Base-by-base conservation (phyloP, 2,888 invertebrate genomes). In the Agrotis clavis region DNA sequence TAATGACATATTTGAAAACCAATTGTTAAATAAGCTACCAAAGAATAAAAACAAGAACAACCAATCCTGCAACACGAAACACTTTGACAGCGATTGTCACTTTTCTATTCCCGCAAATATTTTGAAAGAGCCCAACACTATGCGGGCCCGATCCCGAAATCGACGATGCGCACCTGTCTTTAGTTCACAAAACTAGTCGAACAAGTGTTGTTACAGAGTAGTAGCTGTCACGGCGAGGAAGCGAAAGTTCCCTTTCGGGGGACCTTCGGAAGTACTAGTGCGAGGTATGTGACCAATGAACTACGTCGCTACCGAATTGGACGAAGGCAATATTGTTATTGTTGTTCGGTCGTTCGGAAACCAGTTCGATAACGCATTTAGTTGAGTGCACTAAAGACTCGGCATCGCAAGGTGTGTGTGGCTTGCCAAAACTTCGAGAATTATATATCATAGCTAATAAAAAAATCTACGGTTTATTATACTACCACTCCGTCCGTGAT, bases 231-330 rank as follows among this genome's bases (percentile, higher is more conserved):
- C 51, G 57, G 62, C n/a, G 73, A 78, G 74, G 77, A 77, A 85
- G 64, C 83, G 85, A 85, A 85, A 85, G 83, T 81, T 78, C 80
- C 63, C 71, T 83, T 83, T 83, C 54, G 81, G 74, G 25, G 54
- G 81, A 82, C 84, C 84, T 84, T 84, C 84, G 82, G 74, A 73
- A 76, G 71, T 80, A 56, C 51, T 77, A 48, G 69, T 70, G 71
- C 48, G 53, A 53, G 19, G 64, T 56, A 21, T 67, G 19, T 48
- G 67, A 60, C 59, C 74, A 74, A 59, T 66, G 45, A 21, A 35
- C 25, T 30, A 53, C 67, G n/a, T 21, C 57, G 54, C n/a, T 56
- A 35, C 72, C 69, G 30, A 72, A 75, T 68, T 60, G 21, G 51
- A 69, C 68, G 35, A 82, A 79, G 73, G 76, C 68, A 71, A 79